Evolutionary conservation across 2,113 vertebrate genomes (phyloP), one percentile per base, ranked within the genome.

Genomic region (Phalacrocorax pelagicus): DNA sequence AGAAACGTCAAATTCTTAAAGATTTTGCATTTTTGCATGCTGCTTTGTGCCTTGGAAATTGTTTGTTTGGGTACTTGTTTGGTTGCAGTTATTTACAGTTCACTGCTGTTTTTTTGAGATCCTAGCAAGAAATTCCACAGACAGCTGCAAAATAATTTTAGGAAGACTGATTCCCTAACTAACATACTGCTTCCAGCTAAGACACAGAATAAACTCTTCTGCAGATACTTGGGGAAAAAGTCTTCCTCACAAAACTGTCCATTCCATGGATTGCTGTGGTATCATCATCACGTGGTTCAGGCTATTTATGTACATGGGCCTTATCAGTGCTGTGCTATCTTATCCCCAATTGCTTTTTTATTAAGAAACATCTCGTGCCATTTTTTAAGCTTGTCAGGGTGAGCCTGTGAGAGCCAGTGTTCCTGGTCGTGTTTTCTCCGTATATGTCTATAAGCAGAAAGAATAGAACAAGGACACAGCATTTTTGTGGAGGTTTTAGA

Each of bases 71-170:
- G 57, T 59, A 4, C 42, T 22, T 70, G 32, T 47, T 66, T 29
- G 7, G 17, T 84, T 93, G 52, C 81, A 38, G 5, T 92, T 92
- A 89, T 75, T 92, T 92, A 85, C 65, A 75, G 61, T 51, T 85
- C 34, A 17, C 61, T 81, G 52, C 30, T 89, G 67, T 0, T 51
- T 83, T 92, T 88, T 86, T 94, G 86, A 95, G 44, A 63, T 54
- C 70, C 57, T 57, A 94, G 69, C 83, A 94, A 87, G 89, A 89
- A 96, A 81, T 91, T 91, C 75, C 63, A 66, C 47, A 86, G 85
- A 54, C 80, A 91, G 77, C 82, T 86, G 88, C 88, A 74, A 86
- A 94, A 91, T 88, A 87, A 49, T 92, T 97, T 92, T 72, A 46
- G 69, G 46, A 85, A 82, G 86, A 49, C 73, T 30, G 58, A 51